Conservation (phyloP, 2,888 invertebrate species). For the Chrysina gloriosa region DNA sequence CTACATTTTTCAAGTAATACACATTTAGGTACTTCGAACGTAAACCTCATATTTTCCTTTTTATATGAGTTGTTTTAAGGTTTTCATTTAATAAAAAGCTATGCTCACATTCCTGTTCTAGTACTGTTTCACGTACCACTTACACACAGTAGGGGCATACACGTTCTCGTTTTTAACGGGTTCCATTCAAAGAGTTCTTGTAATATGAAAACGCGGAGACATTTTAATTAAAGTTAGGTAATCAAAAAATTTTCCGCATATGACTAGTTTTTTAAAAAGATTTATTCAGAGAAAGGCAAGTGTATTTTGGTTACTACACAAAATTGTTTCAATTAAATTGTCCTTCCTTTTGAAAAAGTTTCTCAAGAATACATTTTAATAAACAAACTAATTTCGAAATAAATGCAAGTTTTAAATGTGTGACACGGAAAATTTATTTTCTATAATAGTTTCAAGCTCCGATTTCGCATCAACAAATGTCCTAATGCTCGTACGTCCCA, state of each 20-base stretch:
- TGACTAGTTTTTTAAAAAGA: no score
- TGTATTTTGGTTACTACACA: no score
- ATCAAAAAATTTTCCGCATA: no score
- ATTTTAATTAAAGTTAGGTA: no score
- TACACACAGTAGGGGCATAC: not conserved
- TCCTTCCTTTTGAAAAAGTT: no score
- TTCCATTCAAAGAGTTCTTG: no score
- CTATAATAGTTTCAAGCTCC: not conserved
- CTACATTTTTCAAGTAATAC: not conserved
- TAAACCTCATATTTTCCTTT: not conserved
- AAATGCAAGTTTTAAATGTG: no score
- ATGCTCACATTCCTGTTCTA: not conserved
- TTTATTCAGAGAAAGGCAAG: no score
- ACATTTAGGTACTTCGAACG: not conserved
- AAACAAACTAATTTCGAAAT: no score
- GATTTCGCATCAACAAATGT: not conserved
- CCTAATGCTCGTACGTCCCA: not conserved
- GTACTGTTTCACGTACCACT: not conserved
- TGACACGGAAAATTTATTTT: not conserved
- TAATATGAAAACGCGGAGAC: no score
- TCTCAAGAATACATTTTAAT: no score
- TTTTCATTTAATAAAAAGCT: conserved; percentile 18
- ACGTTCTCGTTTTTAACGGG: not conserved
- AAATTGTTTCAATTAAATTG: no score
- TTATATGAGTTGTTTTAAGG: not conserved